A percentile compares a stretch with the other conserved stretches of the same genome.
phyloP scores from a whole-genome alignment of 2,888 invertebrate genomes.

The Epiperipatus broadwayi region DNA sequence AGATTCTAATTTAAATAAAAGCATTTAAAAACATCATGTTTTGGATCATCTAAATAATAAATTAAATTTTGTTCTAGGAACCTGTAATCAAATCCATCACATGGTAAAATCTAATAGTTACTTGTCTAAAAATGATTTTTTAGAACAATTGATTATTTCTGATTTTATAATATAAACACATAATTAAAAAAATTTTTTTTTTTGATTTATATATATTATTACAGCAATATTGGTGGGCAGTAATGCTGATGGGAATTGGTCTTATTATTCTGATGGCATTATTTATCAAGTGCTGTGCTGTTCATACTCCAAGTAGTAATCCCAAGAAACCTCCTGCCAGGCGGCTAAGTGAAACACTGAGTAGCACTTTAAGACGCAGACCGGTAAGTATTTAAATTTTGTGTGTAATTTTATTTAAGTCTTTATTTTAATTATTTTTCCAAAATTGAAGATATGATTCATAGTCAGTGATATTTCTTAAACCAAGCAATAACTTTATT shows the following conservation, averaged over 20 bases:
- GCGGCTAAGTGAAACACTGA: constrained; percentile 62
- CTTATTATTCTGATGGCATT: constrained; percentile 89
- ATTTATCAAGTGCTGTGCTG: constrained; percentile 98
- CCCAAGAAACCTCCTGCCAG: constrained; percentile 90
- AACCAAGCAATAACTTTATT: too few species aligned
- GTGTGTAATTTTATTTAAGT: not conserved
- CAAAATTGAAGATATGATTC: not conserved
- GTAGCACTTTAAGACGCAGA: constrained; percentile 11
- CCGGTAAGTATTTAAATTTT: not conserved
- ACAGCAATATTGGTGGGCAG: constrained; percentile 81
- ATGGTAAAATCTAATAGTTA: too few species aligned
- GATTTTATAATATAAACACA: not conserved
- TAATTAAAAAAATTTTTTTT: not conserved
- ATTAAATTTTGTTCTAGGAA: too few species aligned
- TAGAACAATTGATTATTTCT: not conserved
- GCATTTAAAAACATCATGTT: too few species aligned
- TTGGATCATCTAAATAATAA: too few species aligned
- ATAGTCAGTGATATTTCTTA: too few species aligned
- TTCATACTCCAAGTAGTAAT: constrained; percentile 96
- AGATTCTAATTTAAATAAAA: too few species aligned
- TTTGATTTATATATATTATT: constrained; percentile 16
- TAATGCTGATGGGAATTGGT: constrained; percentile 69
- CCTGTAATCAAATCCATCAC: too few species aligned
- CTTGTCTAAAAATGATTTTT: too few species aligned
- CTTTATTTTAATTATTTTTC: not conserved